phyloP scores from a whole-genome alignment of 2,888 invertebrate species.

The Agrotis clavis region DNA sequence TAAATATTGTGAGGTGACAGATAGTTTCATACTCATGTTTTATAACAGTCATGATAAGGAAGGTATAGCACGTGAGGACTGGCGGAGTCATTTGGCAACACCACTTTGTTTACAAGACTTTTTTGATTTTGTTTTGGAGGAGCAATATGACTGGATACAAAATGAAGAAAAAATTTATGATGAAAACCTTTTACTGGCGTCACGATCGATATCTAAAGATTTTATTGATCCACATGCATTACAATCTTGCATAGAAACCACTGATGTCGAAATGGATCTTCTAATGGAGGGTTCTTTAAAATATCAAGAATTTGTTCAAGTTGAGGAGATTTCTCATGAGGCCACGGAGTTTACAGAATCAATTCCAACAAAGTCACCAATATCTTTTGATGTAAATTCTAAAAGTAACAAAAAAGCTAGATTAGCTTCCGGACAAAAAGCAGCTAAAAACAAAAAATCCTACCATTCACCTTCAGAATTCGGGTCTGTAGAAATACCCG shows the following conservation, averaged over 20 bases:
- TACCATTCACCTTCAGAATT: slow-evolving; percentile 46
- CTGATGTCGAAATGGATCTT: slow-evolving; percentile 79
- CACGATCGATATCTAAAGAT: slow-evolving; percentile 74
- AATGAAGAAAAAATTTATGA: slow-evolving; percentile 83
- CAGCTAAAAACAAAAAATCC: slow-evolving; percentile 56
- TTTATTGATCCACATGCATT: slow-evolving; percentile 69
- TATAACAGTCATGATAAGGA: slow-evolving; percentile 84
- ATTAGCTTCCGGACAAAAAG: slow-evolving; percentile 71
- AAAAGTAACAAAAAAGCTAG: slow-evolving; percentile 78
- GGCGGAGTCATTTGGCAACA: slow-evolving; percentile 87
- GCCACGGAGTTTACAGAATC: slow-evolving; percentile 49
- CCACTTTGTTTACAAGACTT: slow-evolving; percentile 90
- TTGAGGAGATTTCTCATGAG: slow-evolving; percentile 67
- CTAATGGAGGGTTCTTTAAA: slow-evolving; percentile 87
- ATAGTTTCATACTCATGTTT: slow-evolving; percentile 84
- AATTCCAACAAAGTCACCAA: slow-evolving; percentile 68
- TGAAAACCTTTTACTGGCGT: slow-evolving; percentile 68
- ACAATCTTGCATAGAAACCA: slow-evolving; percentile 78
- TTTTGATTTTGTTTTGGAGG: slow-evolving; percentile 88
- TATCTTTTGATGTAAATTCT: slow-evolving; percentile 68
- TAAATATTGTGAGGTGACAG: slow-evolving; percentile 87
- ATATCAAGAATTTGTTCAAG: slow-evolving; percentile 74
- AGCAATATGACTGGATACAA: slow-evolving; percentile 88
- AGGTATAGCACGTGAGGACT: slow-evolving; percentile 83
- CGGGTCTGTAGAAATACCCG: slow-evolving; percentile 54